Evolutionary conservation across 2,797 vertebrate species (phyloP), one percentile per base, ranked within the genome.

Genomic region (Pseudomugil tenellus): DNA sequence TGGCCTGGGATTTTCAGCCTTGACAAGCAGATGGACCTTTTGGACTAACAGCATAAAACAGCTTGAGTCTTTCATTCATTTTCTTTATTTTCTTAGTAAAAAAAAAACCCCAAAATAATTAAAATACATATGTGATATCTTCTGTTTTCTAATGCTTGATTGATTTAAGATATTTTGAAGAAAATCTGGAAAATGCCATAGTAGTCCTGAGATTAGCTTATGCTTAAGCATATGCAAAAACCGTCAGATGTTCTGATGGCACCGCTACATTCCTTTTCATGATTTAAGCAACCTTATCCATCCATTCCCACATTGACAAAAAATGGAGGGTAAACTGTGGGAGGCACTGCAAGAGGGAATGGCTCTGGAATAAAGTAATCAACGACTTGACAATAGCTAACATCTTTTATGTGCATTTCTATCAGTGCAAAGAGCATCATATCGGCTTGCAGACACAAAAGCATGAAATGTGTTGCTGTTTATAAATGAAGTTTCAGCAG

Each of bases 221-320:
- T 57, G 32, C 59, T 70, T 56, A 13, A 61, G 13, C 43, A 55
- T 31, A 75, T 59, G 56, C 55, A 65, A 73, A 66, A 55, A 32
- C 17, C 1, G 55, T 74, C 67, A 37, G 67, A 72, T 59, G 60
- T 56, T 32, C 69, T 58, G 68, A 63, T 55, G 78, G 51, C 58
- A 58, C 72, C 31, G 63, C 41, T 49, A 49, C 5, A 32, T 12
- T 71, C 83, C 21, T 54, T 80, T 73, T 66, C 65, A 63, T 57
- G 55, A 72, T 76, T 72, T 77, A 64, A 60, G 68, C 64, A 59
- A 61, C 85, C 72, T 67, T 81, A 29, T 3, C 29, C 83, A 87
- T 82, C 84, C 81, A 92, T 86, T 87, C 88, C 87, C 88, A 92
- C 85, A 83, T 85, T 87, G 83, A 85, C 70, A 90, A 83, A 90